These are phyloP conservation scores for Limonius californicus DNA, from an alignment of 1,140 invertebrate species.

Conservation along the genomic window DNA sequence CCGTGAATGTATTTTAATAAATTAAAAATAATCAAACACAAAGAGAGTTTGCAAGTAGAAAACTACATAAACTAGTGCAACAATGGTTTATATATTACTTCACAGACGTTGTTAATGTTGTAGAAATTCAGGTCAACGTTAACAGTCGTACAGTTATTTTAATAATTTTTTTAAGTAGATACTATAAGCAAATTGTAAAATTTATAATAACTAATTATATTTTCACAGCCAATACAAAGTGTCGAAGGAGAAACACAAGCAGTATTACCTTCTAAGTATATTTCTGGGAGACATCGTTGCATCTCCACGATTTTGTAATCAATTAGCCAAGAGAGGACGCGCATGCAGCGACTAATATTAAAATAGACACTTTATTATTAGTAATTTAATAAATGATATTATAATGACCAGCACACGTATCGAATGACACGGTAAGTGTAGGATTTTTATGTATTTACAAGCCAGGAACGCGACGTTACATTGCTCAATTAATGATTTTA, in stretches of 20 bases:
- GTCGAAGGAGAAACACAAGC: slow-evolving; percentile 66
- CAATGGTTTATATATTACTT: no score
- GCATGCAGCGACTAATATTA: slow-evolving; percentile 46
- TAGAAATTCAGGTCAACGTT: no score
- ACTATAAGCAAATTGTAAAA: not conserved
- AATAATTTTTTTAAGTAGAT: no score
- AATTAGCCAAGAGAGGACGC: slow-evolving; percentile 66
- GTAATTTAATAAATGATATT: not conserved
- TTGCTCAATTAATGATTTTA: not conserved
- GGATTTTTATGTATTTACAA: not conserved
- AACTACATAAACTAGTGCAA: no score
- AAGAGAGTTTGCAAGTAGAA: no score
- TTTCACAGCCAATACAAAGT: slow-evolving; percentile 71
- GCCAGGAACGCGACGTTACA: not conserved
- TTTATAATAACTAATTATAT: slow-evolving; percentile 12
- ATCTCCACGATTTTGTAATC: slow-evolving; percentile 71
- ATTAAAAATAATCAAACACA: no score
- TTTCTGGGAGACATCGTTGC: slow-evolving; percentile 78
- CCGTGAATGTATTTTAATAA: no score
- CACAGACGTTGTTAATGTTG: no score
- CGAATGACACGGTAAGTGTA: not conserved
- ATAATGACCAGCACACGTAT: not conserved
- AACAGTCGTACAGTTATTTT: no score
- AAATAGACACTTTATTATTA: slow-evolving; percentile 6
- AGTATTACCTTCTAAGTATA: slow-evolving; percentile 76